These are phyloP conservation scores for Trypoxylon attenuatum DNA, from an alignment of 2,888 invertebrate species.

Conservation along the genomic window DNA sequence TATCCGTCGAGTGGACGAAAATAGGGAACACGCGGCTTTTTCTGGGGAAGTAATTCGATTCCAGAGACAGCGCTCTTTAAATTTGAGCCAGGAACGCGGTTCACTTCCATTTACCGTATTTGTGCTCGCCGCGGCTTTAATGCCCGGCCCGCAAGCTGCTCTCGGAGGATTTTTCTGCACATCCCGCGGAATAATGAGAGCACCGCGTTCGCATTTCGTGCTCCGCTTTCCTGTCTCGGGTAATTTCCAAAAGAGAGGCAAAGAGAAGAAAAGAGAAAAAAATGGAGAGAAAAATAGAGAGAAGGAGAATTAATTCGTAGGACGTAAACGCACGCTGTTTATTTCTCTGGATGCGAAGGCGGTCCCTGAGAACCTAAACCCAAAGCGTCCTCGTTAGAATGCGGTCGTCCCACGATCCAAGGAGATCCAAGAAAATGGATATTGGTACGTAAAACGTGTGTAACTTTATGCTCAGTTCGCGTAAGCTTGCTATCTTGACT, in stretches of 20 bases:
- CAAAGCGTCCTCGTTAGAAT: slow-evolving; percentile 16
- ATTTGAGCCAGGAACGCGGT: neutral
- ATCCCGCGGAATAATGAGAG: neutral
- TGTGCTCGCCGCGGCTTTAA: neutral
- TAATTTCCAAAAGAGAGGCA: neutral
- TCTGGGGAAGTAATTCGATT: slow-evolving; percentile 10
- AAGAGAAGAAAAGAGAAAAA: neutral
- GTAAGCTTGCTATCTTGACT: slow-evolving; percentile 37
- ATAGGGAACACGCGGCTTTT: neutral
- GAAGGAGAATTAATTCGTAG: neutral
- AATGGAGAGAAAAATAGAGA: neutral
- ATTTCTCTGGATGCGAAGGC: too few relatives aligned
- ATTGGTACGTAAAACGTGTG: slow-evolving; percentile 42
- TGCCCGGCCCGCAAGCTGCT: neutral
- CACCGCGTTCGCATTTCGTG: neutral
- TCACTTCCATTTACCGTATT: neutral
- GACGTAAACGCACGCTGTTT: neutral
- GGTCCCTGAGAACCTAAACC: too few relatives aligned
- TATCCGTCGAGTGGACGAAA: neutral
- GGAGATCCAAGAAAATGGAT: slow-evolving; percentile 43
- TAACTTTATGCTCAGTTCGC: slow-evolving; percentile 41
- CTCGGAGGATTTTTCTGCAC: neutral
- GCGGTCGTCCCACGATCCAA: slow-evolving; percentile 21
- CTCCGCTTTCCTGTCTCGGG: neutral
- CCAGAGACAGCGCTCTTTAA: neutral